A percentile compares a stretch with the other conserved stretches of the same genome.
Conservation (phyloP, 2,113 vertebrate species). For the Campylorhamphus procurvoides region DNA sequence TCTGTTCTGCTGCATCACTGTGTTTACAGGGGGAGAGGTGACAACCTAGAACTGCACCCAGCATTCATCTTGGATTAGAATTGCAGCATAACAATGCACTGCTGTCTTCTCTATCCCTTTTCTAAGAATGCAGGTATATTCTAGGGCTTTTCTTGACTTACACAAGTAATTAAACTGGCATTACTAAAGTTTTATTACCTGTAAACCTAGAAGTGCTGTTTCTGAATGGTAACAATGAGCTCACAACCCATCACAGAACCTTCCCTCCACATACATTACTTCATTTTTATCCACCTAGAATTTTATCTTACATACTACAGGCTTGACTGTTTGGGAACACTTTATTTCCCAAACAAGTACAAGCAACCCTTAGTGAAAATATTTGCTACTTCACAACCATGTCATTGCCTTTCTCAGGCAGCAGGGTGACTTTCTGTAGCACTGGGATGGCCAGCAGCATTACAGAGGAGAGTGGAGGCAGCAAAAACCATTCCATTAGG, state of each 20-base stretch:
- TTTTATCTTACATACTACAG: not conserved
- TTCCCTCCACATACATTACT: not conserved
- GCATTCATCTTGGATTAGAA: not conserved
- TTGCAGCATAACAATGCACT: rapidly evolving
- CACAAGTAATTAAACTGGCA: not conserved
- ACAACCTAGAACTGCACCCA: not conserved
- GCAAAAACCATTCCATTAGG: not conserved
- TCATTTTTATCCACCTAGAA: not conserved
- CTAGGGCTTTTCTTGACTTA: not conserved
- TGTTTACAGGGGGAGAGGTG: not conserved
- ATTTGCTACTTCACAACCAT: not conserved
- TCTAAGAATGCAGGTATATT: not conserved
- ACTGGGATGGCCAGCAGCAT: not conserved
- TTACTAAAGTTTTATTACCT: not conserved
- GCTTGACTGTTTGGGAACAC: not conserved
- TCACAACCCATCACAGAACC: not conserved
- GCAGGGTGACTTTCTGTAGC: not conserved
- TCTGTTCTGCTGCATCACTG: not conserved
- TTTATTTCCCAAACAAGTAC: not conserved
- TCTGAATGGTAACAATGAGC: not conserved
- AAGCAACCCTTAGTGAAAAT: not conserved
- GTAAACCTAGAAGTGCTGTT: not conserved
- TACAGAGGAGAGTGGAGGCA: not conserved
- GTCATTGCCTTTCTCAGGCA: not conserved
- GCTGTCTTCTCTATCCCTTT: not conserved